Percentiles rank a stretch among this genome's conserved stretches.
phyloP scores from a whole-genome alignment of 2,797 vertebrate species.

The Dermochelys coriacea region DNA sequence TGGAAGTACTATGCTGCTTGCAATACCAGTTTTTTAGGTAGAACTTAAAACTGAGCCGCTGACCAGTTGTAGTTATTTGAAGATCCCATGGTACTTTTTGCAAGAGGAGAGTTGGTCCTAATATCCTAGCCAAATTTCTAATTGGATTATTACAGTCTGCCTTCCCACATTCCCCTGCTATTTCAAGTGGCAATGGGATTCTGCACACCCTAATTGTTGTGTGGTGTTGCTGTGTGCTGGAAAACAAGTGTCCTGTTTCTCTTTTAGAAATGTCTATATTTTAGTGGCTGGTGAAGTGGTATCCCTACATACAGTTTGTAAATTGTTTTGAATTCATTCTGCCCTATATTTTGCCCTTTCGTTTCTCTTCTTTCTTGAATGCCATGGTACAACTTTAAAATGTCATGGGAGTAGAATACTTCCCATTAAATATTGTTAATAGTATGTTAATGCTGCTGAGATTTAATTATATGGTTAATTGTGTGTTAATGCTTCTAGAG shows the following conservation, averaged over 20 bases:
- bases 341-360: neutral
- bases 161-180: neutral
- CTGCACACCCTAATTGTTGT: neutral
- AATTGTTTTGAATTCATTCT: neutral
- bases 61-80: neutral
- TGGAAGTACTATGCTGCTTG: neutral
- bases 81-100: neutral
- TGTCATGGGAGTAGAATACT: neutral
- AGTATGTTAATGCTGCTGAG: fast-evolving
- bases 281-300: neutral
- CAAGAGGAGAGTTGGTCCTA: neutral
- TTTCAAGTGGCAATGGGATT: neutral
- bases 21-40: neutral
- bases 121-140: neutral
- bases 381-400: neutral
- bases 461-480: neutral
- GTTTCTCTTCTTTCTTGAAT: neutral
- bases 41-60: neutral
- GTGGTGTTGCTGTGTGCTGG: neutral
- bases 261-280: neutral
- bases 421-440: neutral
- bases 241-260: neutral
- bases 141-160: neutral
- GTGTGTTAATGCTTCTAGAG: neutral
- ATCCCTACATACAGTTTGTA: neutral